Percentiles rank a stretch among this genome's conserved stretches.
These are phyloP conservation scores for Percopsis omiscomaycus DNA, from an alignment of 2,797 vertebrate species.

Conservation along the genomic window DNA sequence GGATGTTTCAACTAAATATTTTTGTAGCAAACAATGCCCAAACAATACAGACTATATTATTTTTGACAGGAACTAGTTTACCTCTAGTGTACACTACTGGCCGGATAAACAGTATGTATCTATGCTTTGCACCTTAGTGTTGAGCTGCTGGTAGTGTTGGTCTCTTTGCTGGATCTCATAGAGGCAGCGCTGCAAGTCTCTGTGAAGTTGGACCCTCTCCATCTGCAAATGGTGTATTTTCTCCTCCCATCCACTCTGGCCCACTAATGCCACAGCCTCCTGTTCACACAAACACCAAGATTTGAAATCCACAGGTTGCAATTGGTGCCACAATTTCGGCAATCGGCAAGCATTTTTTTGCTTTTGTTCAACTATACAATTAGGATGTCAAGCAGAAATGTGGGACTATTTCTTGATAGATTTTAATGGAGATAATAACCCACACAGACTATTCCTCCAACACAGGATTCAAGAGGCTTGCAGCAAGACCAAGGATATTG, in stretches of 20 bases:
- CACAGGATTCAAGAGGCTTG: neutral
- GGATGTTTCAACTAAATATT: too few relatives aligned
- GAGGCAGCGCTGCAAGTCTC: constrained; percentile 80
- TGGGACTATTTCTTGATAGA: too few relatives aligned
- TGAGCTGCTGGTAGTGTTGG: constrained; percentile 80
- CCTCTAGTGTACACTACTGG: neutral
- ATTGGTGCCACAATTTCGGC: too few relatives aligned
- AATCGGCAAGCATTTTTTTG: neutral
- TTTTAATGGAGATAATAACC: neutral
- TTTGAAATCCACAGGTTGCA: neutral
- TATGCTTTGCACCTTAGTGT: constrained; percentile 71
- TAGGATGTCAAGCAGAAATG: too few relatives aligned
- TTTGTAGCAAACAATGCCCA: too few relatives aligned
- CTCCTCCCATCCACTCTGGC: constrained; percentile 51
- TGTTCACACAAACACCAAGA: constrained; percentile 32
- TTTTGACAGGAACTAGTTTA: too few relatives aligned
- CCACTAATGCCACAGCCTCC: constrained; percentile 61
- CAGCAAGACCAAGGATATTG: neutral
- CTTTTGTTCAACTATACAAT: too few relatives aligned
- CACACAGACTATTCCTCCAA: neutral
- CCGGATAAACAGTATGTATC: neutral
- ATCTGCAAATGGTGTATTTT: constrained; percentile 57
- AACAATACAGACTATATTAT: too few relatives aligned
- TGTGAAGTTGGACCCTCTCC: constrained; percentile 75
- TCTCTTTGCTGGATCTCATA: constrained; percentile 86